Evolutionary conservation across 2,888 invertebrate genomes (phyloP).

Genomic region (Kuschelorhynchus macadamiae): DNA sequence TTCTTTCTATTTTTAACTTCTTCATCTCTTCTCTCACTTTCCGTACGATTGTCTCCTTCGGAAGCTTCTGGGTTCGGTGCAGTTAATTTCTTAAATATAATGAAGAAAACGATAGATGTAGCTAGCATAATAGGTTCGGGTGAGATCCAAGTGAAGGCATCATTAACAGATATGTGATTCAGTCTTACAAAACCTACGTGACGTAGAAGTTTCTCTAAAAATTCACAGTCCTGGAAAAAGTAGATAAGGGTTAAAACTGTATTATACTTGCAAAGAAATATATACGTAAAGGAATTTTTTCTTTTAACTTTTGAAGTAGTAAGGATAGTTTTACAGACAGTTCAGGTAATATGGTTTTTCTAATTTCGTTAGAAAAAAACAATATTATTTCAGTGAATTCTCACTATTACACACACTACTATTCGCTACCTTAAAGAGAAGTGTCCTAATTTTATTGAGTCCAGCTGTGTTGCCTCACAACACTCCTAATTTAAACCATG

Average conservation of each 20-base stretch:
- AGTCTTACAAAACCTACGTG: slow-evolving; percentile 81
- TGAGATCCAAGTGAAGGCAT: slow-evolving; percentile 79
- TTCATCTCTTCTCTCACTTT: slow-evolving; percentile 35
- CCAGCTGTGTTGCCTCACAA: no score
- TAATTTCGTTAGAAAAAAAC: no score
- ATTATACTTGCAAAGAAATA: neutral
- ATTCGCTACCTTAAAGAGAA: no score
- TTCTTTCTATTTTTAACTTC: slow-evolving; percentile 50
- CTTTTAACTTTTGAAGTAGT: neutral
- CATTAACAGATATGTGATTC: slow-evolving; percentile 72
- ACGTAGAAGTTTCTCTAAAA: slow-evolving; percentile 75
- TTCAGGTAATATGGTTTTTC: neutral
- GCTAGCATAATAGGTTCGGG: slow-evolving; percentile 81
- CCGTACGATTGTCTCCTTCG: slow-evolving; percentile 30
- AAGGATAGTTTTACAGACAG: neutral
- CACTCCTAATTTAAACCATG: no score
- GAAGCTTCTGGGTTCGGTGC: slow-evolving; percentile 36
- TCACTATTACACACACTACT: no score
- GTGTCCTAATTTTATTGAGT: no score
- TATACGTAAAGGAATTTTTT: no score
- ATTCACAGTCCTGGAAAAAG: slow-evolving; percentile 65
- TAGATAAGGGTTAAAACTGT: neutral
- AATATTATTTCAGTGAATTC: no score
- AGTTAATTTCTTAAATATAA: slow-evolving; percentile 69
- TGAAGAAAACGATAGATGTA: slow-evolving; percentile 70